A percentile compares a stretch with the other conserved stretches of the same genome.
Evolutionary conservation across 1,140 invertebrate species (phyloP).

Genomic region (Eumaeus atala): DNA sequence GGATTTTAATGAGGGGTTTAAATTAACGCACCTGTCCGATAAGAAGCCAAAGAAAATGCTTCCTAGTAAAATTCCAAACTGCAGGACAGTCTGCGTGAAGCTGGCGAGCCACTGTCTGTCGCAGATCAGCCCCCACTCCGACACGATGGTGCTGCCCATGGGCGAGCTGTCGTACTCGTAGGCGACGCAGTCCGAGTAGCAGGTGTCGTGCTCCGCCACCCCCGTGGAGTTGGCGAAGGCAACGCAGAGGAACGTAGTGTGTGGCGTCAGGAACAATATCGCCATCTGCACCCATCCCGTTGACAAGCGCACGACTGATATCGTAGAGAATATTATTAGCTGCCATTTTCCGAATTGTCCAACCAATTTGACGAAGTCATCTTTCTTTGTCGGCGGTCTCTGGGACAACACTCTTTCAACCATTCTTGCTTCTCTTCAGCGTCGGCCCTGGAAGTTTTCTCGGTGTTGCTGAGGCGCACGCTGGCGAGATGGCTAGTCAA

Average conservation of each 20-base stretch:
- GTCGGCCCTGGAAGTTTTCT: too few relatives aligned
- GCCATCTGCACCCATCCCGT: conserved; percentile 75
- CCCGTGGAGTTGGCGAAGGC: conserved; percentile 34
- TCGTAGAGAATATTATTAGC: conserved; percentile 60
- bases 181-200: conserved; percentile 41
- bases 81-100: conserved; percentile 69
- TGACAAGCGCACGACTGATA: conserved; percentile 74
- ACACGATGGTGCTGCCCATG: conserved; percentile 69
- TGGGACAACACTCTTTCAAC: too few relatives aligned
- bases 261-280: conserved; percentile 65
- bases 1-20: too few relatives aligned
- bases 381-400: too few relatives aligned
- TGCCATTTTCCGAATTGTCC: conserved; percentile 75
- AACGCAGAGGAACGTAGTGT: conserved; percentile 33
- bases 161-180: conserved; percentile 62
- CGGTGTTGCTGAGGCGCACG: too few relatives aligned
- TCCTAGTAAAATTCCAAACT: conserved; percentile 71
- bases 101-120: conserved; percentile 64
- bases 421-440: too few relatives aligned
- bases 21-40: conserved; percentile 57
- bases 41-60: conserved; percentile 72
- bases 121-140: conserved; percentile 74
- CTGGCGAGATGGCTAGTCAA: too few relatives aligned
- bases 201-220: conserved; percentile 36
- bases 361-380: too few relatives aligned